Conservation (phyloP, 2,113 vertebrate species). For the Podilymbus podiceps region DNA sequence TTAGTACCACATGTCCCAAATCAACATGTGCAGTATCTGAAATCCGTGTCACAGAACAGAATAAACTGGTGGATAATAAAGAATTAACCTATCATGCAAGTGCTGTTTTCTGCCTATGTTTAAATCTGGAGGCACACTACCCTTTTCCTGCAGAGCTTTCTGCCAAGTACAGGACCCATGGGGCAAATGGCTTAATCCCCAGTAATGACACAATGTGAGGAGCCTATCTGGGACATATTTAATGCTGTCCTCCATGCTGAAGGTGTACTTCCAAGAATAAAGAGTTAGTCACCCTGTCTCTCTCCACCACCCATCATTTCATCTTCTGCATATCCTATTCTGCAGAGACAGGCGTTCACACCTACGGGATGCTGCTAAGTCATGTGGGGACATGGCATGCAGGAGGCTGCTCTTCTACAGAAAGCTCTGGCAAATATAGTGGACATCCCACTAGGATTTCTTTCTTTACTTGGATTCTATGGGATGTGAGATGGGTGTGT, state of each 20-base stretch:
- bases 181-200: neutral
- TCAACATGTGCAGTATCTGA: neutral
- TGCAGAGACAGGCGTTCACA: slow-evolving; percentile 3
- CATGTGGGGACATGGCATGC: neutral
- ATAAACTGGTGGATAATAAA: neutral
- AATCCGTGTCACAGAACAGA: neutral
- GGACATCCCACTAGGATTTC: neutral
- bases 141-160: neutral
- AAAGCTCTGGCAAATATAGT: neutral
- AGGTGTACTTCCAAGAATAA: neutral
- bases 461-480: neutral
- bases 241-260: neutral
- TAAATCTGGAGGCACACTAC: neutral
- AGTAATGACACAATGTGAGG: neutral
- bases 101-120: neutral
- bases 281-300: neutral
- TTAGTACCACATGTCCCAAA: neutral
- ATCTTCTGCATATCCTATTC: neutral
- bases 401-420: neutral
- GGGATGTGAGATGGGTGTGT: neutral
- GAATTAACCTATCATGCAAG: neutral
- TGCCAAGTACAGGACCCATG: neutral
- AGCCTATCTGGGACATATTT: neutral
- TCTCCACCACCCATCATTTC: neutral
- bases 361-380: slow-evolving; percentile 8